Evolutionary conservation across 2,113 vertebrate species (phyloP).

Genomic region (Upupa epops): DNA sequence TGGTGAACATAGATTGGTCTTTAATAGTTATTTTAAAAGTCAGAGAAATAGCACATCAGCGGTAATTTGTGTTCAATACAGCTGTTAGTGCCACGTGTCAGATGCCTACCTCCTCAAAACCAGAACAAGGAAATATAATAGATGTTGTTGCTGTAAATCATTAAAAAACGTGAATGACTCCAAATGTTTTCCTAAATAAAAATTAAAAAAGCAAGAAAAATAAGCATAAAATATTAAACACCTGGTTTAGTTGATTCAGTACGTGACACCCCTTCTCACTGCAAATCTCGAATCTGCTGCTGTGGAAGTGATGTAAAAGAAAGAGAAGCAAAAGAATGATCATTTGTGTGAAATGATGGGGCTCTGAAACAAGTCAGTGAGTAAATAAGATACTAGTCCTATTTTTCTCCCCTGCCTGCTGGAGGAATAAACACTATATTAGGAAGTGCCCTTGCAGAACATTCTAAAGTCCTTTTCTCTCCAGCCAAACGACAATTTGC

Average conservation of each 20-base stretch:
- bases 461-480: background rate
- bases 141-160: constrained; percentile 39
- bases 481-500: background rate
- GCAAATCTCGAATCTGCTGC: background rate
- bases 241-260: background rate
- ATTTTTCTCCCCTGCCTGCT: background rate
- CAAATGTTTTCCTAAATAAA: constrained; percentile 36
- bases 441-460: background rate
- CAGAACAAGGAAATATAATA: constrained; percentile 4
- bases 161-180: constrained; percentile 11
- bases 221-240: constrained; percentile 39
- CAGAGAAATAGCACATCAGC: constrained; percentile 12
- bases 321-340: background rate
- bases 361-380: background rate
- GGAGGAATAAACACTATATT: background rate
- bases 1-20: background rate
- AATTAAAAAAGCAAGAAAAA: background rate
- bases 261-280: background rate
- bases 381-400: background rate
- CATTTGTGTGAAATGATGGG: background rate
- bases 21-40: constrained; percentile 16
- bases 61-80: constrained; percentile 38
- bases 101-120: constrained; percentile 7
- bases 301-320: background rate
- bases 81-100: background rate